Evolutionary conservation across 2,888 invertebrate species (phyloP).

Genomic region (Dolichopus griseipennis): DNA sequence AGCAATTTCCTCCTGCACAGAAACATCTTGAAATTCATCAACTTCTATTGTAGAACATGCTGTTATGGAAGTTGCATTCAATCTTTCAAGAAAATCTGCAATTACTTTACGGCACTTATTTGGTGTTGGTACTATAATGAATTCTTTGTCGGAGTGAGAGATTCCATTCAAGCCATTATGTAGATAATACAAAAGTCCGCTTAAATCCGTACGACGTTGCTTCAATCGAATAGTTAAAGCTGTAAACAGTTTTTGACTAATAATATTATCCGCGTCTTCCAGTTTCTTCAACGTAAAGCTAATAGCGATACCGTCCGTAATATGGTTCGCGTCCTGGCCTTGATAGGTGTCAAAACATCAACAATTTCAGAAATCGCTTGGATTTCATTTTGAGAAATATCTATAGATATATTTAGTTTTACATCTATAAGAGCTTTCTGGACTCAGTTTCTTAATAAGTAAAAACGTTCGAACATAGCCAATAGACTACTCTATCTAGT

Average conservation of each 20-base stretch:
- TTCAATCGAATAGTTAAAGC: slow-evolving; percentile 9
- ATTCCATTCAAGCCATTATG: slow-evolving; percentile 9
- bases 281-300: slow-evolving; percentile 14
- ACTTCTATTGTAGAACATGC: slow-evolving; percentile 10
- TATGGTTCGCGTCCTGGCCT: slow-evolving; percentile 9
- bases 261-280: slow-evolving; percentile 9
- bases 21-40: slow-evolving; percentile 10
- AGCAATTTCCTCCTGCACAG: slow-evolving; percentile 9
- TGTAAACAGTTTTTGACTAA: slow-evolving; percentile 11
- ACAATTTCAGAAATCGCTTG: slow-evolving; percentile 5
- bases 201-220: slow-evolving; percentile 8
- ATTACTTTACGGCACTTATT: slow-evolving; percentile 12
- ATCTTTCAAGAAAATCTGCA: slow-evolving; percentile 12
- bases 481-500: slow-evolving; percentile 20
- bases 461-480: slow-evolving; percentile 20
- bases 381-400: slow-evolving; percentile 12
- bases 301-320: slow-evolving; percentile 10
- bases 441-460: slow-evolving; percentile 23
- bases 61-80: slow-evolving; percentile 12
- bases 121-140: slow-evolving; percentile 11
- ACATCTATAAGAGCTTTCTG: slow-evolving; percentile 24
- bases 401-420: slow-evolving; percentile 17
- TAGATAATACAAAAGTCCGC: slow-evolving; percentile 10
- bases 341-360: slow-evolving; percentile 9
- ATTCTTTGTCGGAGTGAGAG: slow-evolving; percentile 10